Conservation (phyloP, 2,113 vertebrate genomes). For the Lamprotornis superbus region DNA sequence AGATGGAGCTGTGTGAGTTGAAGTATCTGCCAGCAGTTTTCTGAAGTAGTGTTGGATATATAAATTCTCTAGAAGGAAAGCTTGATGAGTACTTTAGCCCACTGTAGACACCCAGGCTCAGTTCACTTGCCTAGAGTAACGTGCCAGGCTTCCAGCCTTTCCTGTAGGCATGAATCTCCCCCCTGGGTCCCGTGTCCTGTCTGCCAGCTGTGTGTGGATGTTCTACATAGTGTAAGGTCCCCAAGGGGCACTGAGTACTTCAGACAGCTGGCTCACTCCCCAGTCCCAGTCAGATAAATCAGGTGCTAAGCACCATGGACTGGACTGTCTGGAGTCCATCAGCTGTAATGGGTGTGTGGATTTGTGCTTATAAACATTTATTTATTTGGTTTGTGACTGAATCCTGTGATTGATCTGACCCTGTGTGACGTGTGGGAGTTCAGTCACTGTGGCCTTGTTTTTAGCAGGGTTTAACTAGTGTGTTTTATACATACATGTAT, state of each 20-base stretch:
- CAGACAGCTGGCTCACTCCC: neutral
- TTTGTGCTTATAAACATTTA: fast-evolving
- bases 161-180: neutral
- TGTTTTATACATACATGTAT: neutral
- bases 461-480: neutral
- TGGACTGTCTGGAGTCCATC: neutral
- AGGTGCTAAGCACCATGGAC: neutral
- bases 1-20: neutral
- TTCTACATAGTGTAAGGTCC: fast-evolving
- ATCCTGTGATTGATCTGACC: neutral
- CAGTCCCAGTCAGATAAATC: neutral
- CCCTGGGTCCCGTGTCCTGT: neutral
- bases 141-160: neutral
- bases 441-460: neutral
- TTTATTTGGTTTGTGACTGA: neutral
- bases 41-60: neutral
- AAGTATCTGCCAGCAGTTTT: neutral
- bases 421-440: neutral
- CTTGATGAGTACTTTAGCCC: neutral
- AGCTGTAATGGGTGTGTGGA: neutral
- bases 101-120: neutral
- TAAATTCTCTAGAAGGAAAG: neutral
- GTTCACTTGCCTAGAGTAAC: neutral
- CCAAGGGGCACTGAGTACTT: neutral
- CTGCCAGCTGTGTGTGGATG: neutral